Conservation (phyloP, 1,140 invertebrate genomes). For the Saccostrea glomerata region DNA sequence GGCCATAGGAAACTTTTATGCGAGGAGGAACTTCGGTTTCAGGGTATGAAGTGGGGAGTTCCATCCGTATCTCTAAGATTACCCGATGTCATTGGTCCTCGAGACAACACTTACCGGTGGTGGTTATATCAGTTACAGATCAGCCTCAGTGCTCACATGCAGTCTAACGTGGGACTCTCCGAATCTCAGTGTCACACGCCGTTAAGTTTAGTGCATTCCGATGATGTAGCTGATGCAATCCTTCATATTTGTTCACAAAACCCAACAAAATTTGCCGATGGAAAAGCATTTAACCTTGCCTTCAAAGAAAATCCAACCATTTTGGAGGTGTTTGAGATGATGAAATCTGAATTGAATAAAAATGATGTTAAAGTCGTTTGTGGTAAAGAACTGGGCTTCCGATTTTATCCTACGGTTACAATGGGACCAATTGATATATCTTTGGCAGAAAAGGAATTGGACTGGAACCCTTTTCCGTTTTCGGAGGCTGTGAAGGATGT, state of each 20-base stretch:
- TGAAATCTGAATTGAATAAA: conserved; percentile 68
- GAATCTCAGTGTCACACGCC: conserved; percentile 66
- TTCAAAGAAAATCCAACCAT: conserved; percentile 73
- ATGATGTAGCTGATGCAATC: conserved; percentile 79
- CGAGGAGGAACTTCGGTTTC: conserved; percentile 77
- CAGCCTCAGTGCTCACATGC: conserved; percentile 68
- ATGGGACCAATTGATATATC: conserved; percentile 76
- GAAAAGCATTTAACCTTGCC: conserved; percentile 80
- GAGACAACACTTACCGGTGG: conserved; percentile 80
- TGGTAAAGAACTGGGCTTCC: conserved; percentile 69
- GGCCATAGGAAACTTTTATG: conserved; percentile 78
- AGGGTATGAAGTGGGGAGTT: conserved; percentile 66
- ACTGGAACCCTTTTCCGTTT: conserved; percentile 77
- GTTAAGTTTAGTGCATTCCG: conserved; percentile 80
- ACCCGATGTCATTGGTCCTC: conserved; percentile 80
- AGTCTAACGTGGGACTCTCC: conserved; percentile 76
- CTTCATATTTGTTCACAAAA: conserved; percentile 58
- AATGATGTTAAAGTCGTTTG: conserved; percentile 60
- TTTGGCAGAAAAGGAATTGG: conserved; percentile 75
- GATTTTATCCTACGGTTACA: conserved; percentile 80
- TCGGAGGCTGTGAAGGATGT: conserved; percentile 74
- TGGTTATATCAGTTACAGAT: conserved; percentile 81
- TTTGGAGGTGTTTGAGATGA: conserved; percentile 69
- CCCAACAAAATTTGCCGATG: conserved; percentile 57
- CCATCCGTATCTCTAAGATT: conserved; percentile 79